Base-by-base conservation (phyloP, 2,113 vertebrate genomes). In the Dasyprocta punctata region DNA sequence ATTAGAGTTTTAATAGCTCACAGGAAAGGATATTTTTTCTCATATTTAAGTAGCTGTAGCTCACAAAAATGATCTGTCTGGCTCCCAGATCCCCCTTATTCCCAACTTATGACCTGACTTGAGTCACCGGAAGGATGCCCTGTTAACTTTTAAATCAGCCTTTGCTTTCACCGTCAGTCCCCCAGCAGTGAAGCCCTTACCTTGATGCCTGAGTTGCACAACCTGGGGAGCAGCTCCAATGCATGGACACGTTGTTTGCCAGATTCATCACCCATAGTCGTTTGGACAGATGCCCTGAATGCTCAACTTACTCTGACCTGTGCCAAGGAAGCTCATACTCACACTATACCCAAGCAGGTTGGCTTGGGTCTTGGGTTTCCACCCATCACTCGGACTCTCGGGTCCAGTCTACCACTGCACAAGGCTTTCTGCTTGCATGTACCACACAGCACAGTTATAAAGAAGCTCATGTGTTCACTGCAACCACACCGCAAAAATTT, bases 1-100 rank as follows among this genome's bases (percentile, higher is more conserved):
- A 89, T 47, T 19, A 82, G n/a, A 41, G 36, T 96, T 97, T 96
- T 97, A 86, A 94, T 69, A 73, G 52, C 96, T 83, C 20, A 94
- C 60, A 90, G 92, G 54, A 7, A 58, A 93, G 92, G 49, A 94
- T 92, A 0, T 7, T 94, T 98, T 97, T 92, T 82, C 84, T 95
- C 61, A 8, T 52, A 67, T 96, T 97, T 89, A 97, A 96, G 91
- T 90, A 87, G 44, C 65, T 96, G 2, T 83, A 92, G 92, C 95
- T 97, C 82, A 36, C 8, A 78, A 67, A 93, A 87, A 41, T 78
- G 20, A 36, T 41, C 24, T n/a, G 0, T 67, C 86, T 86, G 20
- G 22, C 44, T 97, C 28, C 63, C 0, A 0, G 69, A 71, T n/a
- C 3, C n/a, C 80, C 8, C 9, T n/a, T 20, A 93, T 28, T 36